These are phyloP conservation scores for Torymus aiolomorphi DNA, from an alignment of 2,888 invertebrate species.

Conservation along the genomic window DNA sequence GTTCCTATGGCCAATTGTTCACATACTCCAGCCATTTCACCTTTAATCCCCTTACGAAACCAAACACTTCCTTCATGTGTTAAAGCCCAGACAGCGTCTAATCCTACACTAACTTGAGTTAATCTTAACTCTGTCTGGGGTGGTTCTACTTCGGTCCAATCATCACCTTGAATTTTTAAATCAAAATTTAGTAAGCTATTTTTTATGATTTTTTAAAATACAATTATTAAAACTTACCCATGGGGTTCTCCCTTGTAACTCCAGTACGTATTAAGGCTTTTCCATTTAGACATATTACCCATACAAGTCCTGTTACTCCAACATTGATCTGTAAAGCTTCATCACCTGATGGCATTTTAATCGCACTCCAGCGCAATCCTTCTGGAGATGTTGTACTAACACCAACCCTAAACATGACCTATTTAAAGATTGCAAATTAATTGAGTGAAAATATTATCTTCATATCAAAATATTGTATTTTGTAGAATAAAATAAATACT, in stretches of 20 bases:
- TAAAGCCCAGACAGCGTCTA: slow-evolving; percentile 85
- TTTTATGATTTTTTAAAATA: not conserved
- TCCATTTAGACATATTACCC: slow-evolving; percentile 91
- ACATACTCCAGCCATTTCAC: slow-evolving; percentile 84
- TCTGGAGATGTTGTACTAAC: slow-evolving; percentile 90
- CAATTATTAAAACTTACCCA: slow-evolving; percentile 75
- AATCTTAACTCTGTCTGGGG: slow-evolving; percentile 85
- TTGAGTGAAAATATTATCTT: slow-evolving; percentile 16
- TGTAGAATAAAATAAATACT: slow-evolving; percentile 77
- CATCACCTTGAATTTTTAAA: slow-evolving; percentile 77
- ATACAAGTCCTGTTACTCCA: slow-evolving; percentile 90
- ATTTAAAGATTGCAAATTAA: slow-evolving; percentile 48
- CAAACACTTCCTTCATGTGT: slow-evolving; percentile 90
- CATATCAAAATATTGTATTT: not conserved
- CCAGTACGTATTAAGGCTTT: slow-evolving; percentile 88
- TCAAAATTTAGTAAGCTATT: too few relatives aligned
- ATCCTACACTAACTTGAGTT: slow-evolving; percentile 88
- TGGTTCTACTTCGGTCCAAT: slow-evolving; percentile 89
- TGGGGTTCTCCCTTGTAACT: slow-evolving; percentile 85
- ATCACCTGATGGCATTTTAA: slow-evolving; percentile 85
- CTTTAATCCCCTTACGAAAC: slow-evolving; percentile 88
- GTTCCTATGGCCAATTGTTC: slow-evolving; percentile 87
- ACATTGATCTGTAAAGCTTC: slow-evolving; percentile 92
- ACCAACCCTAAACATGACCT: slow-evolving; percentile 90
- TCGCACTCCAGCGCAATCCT: slow-evolving; percentile 89